Base-by-base conservation (phyloP, 2,888 invertebrate genomes). In the Chloroclysta siterata region DNA sequence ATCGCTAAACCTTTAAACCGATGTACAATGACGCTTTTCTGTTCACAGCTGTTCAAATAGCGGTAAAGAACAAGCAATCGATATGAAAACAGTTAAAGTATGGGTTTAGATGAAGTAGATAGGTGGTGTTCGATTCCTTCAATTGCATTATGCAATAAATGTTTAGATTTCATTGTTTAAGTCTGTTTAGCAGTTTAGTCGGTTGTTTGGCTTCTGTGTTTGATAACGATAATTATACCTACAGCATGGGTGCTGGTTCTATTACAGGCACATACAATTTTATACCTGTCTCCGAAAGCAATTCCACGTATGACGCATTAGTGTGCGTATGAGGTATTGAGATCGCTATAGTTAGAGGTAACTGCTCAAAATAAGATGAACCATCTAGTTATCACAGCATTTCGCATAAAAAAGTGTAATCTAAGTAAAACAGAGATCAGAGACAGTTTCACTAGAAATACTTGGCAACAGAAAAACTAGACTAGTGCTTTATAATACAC, bases 111-210 rank as follows among this genome's bases (percentile, higher is more conserved):
- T 65, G 61, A 54, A 55, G 42, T 46, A 57, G 53, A 60, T 64
- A 51, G 50, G 53, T 56, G 59, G 58, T 33, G 74, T 76, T 77
- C 70, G 72, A 72, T 74, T 67, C 66, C 65, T 76, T 72, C 77
- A 79, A 77, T 77, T 75, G 74, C 74, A 70, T 67, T 73, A 70
- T 72, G 71, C 70, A 74, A 73, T 22, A 61, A 68, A 64, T 63
- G 63, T 57, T 55, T 62, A 66, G 64, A 68, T 70, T 65, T 67
- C 62, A 65, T 64, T 63, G 64, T 54, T 46, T 28, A 39, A 10
- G 53, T 59, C 53, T 52, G 51, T 52, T 56, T 53, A 14, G 53
- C 22, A 39, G 60, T 36, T 47, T 44, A 63, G 48, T 63, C 61
- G 56, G 59, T 57, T 65, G 47, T 56, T 22, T 39, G 39, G 29